Evolutionary conservation across 23 tunicate genomes (phyloP).

Genomic region (Phallusia fumigata): DNA sequence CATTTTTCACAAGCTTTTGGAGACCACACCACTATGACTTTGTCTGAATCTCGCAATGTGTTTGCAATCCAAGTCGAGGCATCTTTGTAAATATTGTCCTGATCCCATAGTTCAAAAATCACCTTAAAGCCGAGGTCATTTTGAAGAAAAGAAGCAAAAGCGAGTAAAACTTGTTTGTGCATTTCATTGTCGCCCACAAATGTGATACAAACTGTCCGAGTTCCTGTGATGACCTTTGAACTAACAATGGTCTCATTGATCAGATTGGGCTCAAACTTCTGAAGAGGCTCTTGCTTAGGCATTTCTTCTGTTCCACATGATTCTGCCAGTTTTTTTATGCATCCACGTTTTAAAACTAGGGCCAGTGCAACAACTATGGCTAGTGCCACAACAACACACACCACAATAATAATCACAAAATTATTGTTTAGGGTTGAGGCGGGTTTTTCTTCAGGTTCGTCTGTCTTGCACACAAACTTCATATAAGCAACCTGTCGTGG

Average conservation of each 20-base stretch:
- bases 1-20: conserved; percentile 20
- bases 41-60: conserved; percentile 30
- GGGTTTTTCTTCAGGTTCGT: background rate
- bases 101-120: conserved; percentile 25
- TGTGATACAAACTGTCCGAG: conserved; percentile 32
- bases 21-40: conserved; percentile 57
- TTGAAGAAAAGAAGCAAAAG: conserved; percentile 59
- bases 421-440: background rate
- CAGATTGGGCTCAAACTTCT: background rate
- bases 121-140: conserved; percentile 71
- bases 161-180: conserved; percentile 43
- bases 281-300: background rate
- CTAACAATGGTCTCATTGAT: background rate
- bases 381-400: background rate
- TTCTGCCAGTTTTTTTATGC: background rate
- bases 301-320: background rate
- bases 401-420: background rate
- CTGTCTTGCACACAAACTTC: background rate
- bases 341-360: background rate
- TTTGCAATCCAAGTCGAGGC: conserved; percentile 38
- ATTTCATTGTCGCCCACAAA: conserved; percentile 49
- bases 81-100: conserved; percentile 16
- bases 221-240: background rate
- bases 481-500: background rate
- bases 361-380: background rate